Percentiles rank a stretch among this genome's conserved stretches.
Conservation (phyloP, 1,140 invertebrate genomes). For the Ceratosolen solmsi region DNA sequence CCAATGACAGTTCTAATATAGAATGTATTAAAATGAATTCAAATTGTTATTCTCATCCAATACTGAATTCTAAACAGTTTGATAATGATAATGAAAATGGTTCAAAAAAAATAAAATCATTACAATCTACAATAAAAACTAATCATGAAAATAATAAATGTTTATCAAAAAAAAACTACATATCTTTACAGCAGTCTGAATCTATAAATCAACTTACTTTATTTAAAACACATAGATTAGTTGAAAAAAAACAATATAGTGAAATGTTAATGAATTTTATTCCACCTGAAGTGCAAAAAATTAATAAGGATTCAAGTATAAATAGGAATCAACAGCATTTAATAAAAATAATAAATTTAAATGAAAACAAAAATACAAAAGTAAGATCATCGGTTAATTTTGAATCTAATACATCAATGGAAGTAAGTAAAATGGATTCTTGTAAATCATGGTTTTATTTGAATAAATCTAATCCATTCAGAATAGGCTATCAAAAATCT, state of each 20-base stretch:
- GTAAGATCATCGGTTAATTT: slow-evolving; percentile 49
- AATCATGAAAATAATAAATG: slow-evolving; percentile 41
- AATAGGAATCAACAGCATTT: not conserved
- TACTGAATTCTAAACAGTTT: slow-evolving; percentile 3
- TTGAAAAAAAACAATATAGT: slow-evolving; percentile 64
- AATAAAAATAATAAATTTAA: slow-evolving; percentile 12
- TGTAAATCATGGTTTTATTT: not conserved
- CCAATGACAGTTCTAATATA: slow-evolving; percentile 37
- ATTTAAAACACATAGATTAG: slow-evolving; percentile 56
- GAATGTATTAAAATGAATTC: slow-evolving; percentile 49
- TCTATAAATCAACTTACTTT: slow-evolving; percentile 54
- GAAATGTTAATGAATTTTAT: slow-evolving; percentile 63
- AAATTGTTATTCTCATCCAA: slow-evolving; percentile 7
- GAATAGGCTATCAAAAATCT: slow-evolving; percentile 5
- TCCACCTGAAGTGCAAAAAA: slow-evolving; percentile 53
- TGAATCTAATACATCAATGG: slow-evolving; percentile 57
- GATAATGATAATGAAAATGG: not conserved
- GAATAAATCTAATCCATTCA: slow-evolving; percentile 17
- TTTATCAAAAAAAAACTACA: slow-evolving; percentile 33
- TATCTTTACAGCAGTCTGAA: not conserved
- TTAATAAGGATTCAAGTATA: slow-evolving; percentile 20
- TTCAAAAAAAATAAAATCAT: slow-evolving; percentile 45
- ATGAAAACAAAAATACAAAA: slow-evolving; percentile 44
- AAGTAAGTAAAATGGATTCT: slow-evolving; percentile 57
- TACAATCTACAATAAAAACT: not conserved